Evolutionary conservation across 2,113 vertebrate genomes (phyloP).

Genomic region (Aythya baeri): DNA sequence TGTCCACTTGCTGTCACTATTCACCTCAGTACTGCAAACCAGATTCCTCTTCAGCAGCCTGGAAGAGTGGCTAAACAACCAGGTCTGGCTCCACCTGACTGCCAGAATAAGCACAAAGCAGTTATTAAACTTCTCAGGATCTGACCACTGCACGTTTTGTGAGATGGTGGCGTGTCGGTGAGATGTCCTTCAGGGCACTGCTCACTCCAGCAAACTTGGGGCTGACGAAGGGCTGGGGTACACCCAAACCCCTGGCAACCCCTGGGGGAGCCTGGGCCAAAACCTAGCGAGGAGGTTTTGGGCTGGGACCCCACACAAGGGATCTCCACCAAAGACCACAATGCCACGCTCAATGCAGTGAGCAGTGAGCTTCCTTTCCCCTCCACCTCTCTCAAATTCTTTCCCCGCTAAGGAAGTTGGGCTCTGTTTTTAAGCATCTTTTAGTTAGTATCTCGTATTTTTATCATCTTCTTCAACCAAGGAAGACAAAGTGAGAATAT

Average conservation of each 20-base stretch:
- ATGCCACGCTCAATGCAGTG: background rate
- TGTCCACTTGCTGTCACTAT: background rate
- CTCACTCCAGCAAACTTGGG: background rate
- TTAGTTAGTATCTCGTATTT: background rate
- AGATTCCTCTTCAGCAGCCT: background rate
- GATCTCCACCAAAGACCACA: constrained; percentile 27
- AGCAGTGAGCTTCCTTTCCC: background rate
- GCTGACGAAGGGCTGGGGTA: too few relatives aligned
- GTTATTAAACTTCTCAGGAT: background rate
- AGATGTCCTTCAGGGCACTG: background rate
- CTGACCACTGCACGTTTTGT: background rate
- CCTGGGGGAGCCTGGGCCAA: background rate
- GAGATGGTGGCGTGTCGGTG: too few relatives aligned
- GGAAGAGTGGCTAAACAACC: background rate
- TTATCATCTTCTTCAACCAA: background rate
- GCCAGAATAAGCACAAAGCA: background rate
- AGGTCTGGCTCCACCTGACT: background rate
- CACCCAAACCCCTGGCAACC: background rate
- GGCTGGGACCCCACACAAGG: background rate
- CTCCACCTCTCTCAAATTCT: background rate
- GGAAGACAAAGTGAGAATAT: background rate
- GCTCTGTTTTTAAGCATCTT: background rate
- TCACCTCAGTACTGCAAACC: background rate
- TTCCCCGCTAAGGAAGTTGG: background rate
- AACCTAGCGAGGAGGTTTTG: background rate